Conservation (phyloP, 2,888 invertebrate genomes). For the Boloria euphrosyne region DNA sequence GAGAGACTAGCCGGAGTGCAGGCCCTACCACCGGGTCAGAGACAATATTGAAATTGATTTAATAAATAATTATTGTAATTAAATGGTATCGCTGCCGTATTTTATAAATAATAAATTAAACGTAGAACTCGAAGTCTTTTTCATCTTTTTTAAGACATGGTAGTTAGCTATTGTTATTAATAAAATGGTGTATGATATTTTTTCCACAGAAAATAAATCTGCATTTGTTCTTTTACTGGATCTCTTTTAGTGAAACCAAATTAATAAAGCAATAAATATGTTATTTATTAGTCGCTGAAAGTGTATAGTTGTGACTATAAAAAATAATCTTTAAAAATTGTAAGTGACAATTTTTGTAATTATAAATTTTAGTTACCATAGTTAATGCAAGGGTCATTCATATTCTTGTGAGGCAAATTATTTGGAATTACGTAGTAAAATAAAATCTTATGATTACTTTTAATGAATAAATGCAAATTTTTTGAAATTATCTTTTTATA, state of each 20-base stretch:
- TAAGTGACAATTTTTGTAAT: conserved; percentile 22
- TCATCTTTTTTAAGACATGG: conserved; percentile 81
- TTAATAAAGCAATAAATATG: conserved; percentile 29
- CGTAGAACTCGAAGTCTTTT: conserved; percentile 78
- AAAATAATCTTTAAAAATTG: conserved; percentile 21
- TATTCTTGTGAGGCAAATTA: conserved; percentile 45
- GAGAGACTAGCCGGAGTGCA: conserved; percentile 60
- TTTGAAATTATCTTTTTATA: conserved; percentile 63
- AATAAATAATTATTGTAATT: conserved; percentile 80
- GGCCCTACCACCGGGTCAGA: conserved; percentile 68
- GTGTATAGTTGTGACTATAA: conserved; percentile 29
- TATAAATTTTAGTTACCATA: conserved; percentile 37
- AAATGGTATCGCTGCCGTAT: conserved; percentile 80
- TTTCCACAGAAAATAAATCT: conserved; percentile 77
- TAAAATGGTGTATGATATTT: conserved; percentile 77
- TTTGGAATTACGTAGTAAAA: conserved; percentile 59
- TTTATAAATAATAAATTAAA: conserved; percentile 75
- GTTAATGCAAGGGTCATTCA: conserved; percentile 27
- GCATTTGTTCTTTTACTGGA: conserved; percentile 66
- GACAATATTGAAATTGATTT: conserved; percentile 82
- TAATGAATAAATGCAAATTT: conserved; percentile 66
- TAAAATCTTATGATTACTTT: conserved; percentile 66
- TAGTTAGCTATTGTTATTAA: conserved; percentile 79
- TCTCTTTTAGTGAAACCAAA: conserved; percentile 43
- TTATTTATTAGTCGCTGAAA: conserved; percentile 27